Evolutionary conservation across 2,113 vertebrate species (phyloP).

Genomic region (Hypomesus transpacificus): DNA sequence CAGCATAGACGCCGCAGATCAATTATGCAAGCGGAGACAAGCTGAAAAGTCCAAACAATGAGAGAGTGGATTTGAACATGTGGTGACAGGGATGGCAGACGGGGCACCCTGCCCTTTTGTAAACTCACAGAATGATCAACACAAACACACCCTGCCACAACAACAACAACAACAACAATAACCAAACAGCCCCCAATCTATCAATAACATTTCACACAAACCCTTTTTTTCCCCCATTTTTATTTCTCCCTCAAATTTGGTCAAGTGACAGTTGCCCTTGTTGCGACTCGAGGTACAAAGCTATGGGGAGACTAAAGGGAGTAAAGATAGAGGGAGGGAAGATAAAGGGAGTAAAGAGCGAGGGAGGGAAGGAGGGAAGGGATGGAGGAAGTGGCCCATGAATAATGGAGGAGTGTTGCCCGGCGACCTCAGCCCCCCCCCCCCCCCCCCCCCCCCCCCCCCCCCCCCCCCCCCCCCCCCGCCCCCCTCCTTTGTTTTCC

Average conservation of each 20-base stretch:
- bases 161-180: constrained; percentile 24
- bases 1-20: constrained; percentile 38
- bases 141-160: constrained; percentile 8
- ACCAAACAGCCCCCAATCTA: constrained; percentile 16
- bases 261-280: constrained; percentile 68
- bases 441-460: constrained; percentile 65
- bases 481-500: constrained; percentile 69
- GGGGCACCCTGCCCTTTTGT: not conserved
- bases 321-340: constrained; percentile 48
- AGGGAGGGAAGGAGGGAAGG: not conserved
- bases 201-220: constrained; percentile 33
- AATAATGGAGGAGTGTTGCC: constrained; percentile 76
- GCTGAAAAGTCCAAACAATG: constrained; percentile 30
- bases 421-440: constrained; percentile 61
- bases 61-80: constrained; percentile 43
- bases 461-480: constrained; percentile 36
- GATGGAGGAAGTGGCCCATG: constrained; percentile 43
- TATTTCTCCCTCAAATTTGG: constrained; percentile 40
- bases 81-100: constrained; percentile 51
- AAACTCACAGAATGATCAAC: not conserved
- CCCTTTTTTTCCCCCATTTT: constrained; percentile 23
- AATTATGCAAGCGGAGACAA: constrained; percentile 48
- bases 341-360: constrained; percentile 54
- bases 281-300: constrained; percentile 66
- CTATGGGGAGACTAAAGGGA: constrained; percentile 49